phyloP scores from a whole-genome alignment of 2,797 vertebrate species.

The Taenioides sp. region DNA sequence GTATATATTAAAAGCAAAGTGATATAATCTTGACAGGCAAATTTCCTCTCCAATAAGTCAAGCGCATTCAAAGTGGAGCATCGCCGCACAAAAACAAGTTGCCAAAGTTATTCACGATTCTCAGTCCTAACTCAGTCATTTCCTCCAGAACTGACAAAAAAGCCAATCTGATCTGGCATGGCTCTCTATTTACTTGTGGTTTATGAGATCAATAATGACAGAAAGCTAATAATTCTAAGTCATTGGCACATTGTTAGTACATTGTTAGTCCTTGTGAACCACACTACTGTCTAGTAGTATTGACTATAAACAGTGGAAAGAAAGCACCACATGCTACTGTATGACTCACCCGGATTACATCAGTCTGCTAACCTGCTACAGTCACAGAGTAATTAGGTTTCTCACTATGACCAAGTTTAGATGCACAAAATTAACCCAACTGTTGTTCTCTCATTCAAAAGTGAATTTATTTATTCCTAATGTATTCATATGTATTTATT shows the following conservation, averaged over 20 bases:
- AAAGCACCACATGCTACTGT: constrained; percentile 7
- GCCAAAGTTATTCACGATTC: constrained; percentile 60
- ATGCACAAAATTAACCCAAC: neutral
- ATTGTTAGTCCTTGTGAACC: constrained; percentile 15
- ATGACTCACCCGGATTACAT: constrained; percentile 7
- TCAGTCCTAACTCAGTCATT: constrained; percentile 40
- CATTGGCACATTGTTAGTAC: constrained; percentile 27
- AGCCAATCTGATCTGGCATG: constrained; percentile 16
- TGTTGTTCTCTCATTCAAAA: neutral
- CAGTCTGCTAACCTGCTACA: neutral
- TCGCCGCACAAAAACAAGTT: constrained; percentile 65
- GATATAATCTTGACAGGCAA: constrained; percentile 74
- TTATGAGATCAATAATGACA: constrained; percentile 41
- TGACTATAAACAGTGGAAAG: constrained; percentile 40
- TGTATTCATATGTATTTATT: neutral
- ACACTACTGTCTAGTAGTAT: constrained; percentile 26
- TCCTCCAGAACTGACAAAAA: constrained; percentile 32
- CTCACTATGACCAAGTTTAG: neutral
- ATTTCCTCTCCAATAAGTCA: constrained; percentile 74
- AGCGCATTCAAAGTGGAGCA: constrained; percentile 63
- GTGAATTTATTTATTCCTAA: neutral
- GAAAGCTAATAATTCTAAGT: constrained; percentile 24
- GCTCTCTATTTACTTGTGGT: constrained; percentile 40
- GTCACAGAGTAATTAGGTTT: neutral
- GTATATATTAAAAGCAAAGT: constrained; percentile 69